Base-by-base conservation (phyloP, 2,888 invertebrate species). In the Cephus pygmeus region DNA sequence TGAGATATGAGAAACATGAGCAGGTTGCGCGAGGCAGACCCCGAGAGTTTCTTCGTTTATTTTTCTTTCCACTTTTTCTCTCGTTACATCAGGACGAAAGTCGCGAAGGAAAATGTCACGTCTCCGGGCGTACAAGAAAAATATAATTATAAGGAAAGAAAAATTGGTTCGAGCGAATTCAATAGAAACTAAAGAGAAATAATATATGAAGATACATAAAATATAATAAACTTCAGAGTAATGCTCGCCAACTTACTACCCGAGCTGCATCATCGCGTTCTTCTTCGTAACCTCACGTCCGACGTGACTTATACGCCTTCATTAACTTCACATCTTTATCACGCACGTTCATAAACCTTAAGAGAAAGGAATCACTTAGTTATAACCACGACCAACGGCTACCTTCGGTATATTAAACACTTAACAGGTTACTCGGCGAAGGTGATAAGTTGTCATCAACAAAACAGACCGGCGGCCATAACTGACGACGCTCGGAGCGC, bases 1-100 rank as follows among this genome's bases (percentile, higher is more conserved):
- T 77, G 33, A 73, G 75, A 77, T 36, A 71, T 69, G 56, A 75
- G 75, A 77, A 77, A 77, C 77, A 77, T 77, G 77, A 75, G 71
- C 77, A 77, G 71, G 75, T 75, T 69, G 68, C 12, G 69, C 56
- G 34, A 75, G 75, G 75, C 69, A 69, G 69, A 40, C 15, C 77
- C 56, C 31, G 71, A 33, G 71, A 12, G 12, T 15, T 34, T 71
- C 30, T 33, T 75, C 34, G 40, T 15, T 31, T 69, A 35, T n/a
- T 30, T 40, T 75, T 40, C 11, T 23, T 12, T n/a, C 33, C 9
- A 23, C 23, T 56, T 56, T 56, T 23, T 56, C 56, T 56, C 40
- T 15, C 40, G 9, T 23, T 56, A 2, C 56, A 23, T 9, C 15
- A 23, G 6, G 23, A 40, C 40, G 23, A 56, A 23, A 56, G 23